Percentiles rank a stretch among this genome's conserved stretches.
Evolutionary conservation across 2,888 invertebrate species (phyloP).

Genomic region (Andrena marginata): DNA sequence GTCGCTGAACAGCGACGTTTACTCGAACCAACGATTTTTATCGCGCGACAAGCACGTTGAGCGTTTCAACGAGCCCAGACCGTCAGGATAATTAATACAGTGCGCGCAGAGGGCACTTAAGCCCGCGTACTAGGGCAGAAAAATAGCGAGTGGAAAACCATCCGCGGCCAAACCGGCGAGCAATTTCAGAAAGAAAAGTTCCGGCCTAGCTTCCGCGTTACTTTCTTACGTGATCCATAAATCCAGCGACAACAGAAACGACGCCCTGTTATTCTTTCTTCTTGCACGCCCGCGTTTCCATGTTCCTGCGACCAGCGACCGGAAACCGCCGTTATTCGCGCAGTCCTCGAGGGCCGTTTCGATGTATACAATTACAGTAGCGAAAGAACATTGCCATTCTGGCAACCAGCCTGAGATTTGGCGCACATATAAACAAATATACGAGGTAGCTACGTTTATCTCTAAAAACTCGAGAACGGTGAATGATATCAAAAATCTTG

Average conservation of each 20-base stretch:
- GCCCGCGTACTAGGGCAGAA: not conserved
- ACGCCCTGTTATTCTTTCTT: constrained; percentile 2
- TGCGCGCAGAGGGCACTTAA: not conserved
- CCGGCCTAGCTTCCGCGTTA: constrained; percentile 66
- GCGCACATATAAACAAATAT: too few relatives aligned
- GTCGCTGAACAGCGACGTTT: not conserved
- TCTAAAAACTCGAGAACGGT: too few relatives aligned
- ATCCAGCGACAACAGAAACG: constrained; percentile 22
- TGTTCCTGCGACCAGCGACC: constrained; percentile 4
- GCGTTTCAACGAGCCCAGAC: not conserved
- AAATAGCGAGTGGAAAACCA: constrained; percentile 23
- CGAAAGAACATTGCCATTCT: too few relatives aligned
- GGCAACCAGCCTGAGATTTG: too few relatives aligned
- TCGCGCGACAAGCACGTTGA: not conserved
- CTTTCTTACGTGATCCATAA: constrained; percentile 70
- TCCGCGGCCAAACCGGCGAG: constrained; percentile 38
- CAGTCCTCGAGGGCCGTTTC: too few relatives aligned
- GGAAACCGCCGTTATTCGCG: constrained; percentile 21
- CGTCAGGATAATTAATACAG: constrained; percentile 17
- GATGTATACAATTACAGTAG: too few relatives aligned
- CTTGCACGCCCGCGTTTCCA: not conserved
- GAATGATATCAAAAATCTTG: too few relatives aligned
- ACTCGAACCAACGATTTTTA: not conserved
- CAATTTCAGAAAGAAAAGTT: constrained; percentile 46
- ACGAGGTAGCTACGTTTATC: too few relatives aligned